These are phyloP conservation scores for Pseudonaja textilis DNA, from an alignment of 2,113 vertebrate genomes.

Conservation along the genomic window DNA sequence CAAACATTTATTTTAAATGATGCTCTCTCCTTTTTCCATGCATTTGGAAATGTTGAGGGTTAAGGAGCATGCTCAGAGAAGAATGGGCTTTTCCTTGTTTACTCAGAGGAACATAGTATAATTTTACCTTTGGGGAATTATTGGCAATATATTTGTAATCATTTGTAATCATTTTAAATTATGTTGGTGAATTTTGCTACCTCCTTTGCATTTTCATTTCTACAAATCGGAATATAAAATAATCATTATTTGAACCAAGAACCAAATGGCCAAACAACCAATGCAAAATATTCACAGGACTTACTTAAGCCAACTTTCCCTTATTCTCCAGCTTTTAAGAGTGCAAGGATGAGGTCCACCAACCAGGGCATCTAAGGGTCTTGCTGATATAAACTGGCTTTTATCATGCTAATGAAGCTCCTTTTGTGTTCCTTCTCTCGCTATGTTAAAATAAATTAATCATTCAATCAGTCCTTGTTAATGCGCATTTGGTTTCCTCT, in stretches of 20 bases:
- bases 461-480: constrained; percentile 1
- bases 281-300: background rate
- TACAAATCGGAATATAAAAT: background rate
- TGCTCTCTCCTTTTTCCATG: background rate
- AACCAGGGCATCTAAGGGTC: background rate
- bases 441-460: background rate
- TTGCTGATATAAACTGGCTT: background rate
- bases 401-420: background rate
- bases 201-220: background rate
- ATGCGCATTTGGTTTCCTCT: constrained; percentile 5
- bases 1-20: background rate
- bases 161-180: background rate
- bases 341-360: background rate
- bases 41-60: background rate
- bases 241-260: background rate
- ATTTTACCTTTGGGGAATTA: background rate
- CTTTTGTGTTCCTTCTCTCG: accelerated
- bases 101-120: background rate
- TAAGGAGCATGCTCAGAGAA: background rate
- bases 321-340: background rate
- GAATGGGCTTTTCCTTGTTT: background rate
- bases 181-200: background rate
- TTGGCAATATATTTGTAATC: background rate
- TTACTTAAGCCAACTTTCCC: background rate
- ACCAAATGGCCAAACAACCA: background rate